A percentile compares a stretch with the other conserved stretches of the same genome.
phyloP scores from a whole-genome alignment of 2,888 invertebrate genomes.

The Blera fallax region DNA sequence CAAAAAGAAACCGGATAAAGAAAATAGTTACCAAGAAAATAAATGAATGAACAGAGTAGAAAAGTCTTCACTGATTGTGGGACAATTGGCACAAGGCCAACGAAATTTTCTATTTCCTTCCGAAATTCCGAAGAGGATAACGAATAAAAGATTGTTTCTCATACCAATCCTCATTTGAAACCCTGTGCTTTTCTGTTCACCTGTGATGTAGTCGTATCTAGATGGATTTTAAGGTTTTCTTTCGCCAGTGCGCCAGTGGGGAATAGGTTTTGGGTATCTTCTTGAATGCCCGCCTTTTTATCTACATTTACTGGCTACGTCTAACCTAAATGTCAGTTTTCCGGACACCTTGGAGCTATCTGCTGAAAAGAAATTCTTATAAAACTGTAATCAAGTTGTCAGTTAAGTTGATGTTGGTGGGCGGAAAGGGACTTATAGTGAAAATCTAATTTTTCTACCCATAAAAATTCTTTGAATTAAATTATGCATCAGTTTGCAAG shows the following conservation, averaged over 20 bases:
- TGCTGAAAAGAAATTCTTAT: neutral
- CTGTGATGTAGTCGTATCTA: neutral
- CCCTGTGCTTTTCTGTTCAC: neutral
- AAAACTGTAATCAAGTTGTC: conserved; percentile 22
- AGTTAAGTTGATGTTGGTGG: neutral
- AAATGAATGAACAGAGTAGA: neutral
- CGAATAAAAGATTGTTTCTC: conserved; percentile 25
- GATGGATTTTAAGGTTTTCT: neutral
- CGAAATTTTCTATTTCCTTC: conserved; percentile 22
- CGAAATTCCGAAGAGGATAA: conserved; percentile 14
- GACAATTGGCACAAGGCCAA: conserved; percentile 34
- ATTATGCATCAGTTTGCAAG: too few species aligned
- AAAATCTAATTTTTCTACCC: neutral
- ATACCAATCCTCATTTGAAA: neutral
- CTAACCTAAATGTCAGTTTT: neutral
- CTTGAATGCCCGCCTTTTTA: too few species aligned
- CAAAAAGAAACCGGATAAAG: neutral
- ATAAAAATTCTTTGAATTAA: neutral
- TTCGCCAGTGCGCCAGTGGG: too few species aligned
- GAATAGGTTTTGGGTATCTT: neutral
- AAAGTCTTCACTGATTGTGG: conserved; percentile 16
- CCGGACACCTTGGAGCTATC: neutral
- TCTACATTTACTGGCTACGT: neutral
- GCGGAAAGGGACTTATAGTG: neutral
- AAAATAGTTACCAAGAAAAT: neutral